Conservation (phyloP, 2,888 invertebrate genomes). For the Dexiosoma caninum region DNA sequence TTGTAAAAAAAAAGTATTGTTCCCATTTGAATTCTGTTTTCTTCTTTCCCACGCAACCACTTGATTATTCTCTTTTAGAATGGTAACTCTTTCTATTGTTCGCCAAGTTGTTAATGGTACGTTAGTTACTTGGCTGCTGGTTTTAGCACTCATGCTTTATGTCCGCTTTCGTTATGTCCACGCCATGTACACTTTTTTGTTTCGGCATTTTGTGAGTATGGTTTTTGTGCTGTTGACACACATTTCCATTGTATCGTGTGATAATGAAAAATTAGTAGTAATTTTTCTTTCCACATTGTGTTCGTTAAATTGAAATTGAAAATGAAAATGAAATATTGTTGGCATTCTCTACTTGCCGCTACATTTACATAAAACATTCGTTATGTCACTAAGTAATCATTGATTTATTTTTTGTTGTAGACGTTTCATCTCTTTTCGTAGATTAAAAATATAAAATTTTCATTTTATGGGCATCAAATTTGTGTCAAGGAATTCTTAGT, state of each 20-base stretch:
- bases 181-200: background rate
- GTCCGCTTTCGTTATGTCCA: slow-evolving; percentile 47
- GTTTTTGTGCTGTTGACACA: slow-evolving; percentile 52
- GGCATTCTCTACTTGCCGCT: slow-evolving; percentile 3
- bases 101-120: background rate
- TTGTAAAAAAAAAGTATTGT: no score
- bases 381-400: background rate
- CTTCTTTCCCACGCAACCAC: background rate
- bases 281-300: slow-evolving; percentile 52
- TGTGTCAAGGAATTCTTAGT: slow-evolving; percentile 30
- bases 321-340: slow-evolving; percentile 12
- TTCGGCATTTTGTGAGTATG: background rate
- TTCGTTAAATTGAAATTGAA: no score
- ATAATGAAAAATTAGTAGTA: slow-evolving; percentile 47
- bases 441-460: slow-evolving; percentile 47
- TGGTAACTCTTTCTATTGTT: slow-evolving; percentile 13
- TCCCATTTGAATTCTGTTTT: no score
- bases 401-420: background rate
- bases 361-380: background rate
- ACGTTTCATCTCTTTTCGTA: background rate
- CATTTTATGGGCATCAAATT: slow-evolving; percentile 1
- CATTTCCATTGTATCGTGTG: slow-evolving; percentile 49
- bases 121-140: background rate
- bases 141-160: slow-evolving; percentile 4
- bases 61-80: background rate